Conservation (phyloP, 2,888 invertebrate genomes). For the Ptychoptera albimana region DNA sequence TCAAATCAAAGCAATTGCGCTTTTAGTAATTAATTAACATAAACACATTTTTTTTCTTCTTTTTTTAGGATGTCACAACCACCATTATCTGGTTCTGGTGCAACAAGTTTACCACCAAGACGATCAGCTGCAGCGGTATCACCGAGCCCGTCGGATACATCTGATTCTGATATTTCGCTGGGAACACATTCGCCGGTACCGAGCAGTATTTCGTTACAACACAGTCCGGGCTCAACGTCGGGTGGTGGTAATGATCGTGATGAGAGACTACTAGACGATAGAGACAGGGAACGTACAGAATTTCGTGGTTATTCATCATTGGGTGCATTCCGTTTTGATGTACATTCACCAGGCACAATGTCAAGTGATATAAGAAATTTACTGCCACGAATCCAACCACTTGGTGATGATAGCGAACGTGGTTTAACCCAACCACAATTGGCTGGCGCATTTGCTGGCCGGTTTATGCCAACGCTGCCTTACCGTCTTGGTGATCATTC, state of each 20-base stretch:
- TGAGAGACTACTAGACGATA: conserved; percentile 27
- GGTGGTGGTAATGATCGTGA: conserved; percentile 24
- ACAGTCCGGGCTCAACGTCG: conserved; percentile 30
- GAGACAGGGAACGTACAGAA: conserved; percentile 10
- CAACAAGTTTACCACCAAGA: conserved; percentile 15
- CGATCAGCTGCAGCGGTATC: conserved; percentile 26
- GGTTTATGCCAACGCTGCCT: conserved; percentile 30
- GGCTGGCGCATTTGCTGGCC: conserved; percentile 24
- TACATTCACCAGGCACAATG: conserved; percentile 12
- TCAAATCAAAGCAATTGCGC: background rate
- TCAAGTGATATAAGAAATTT: conserved; percentile 1
- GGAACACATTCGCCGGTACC: conserved; percentile 32
- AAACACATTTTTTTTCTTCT: too few relatives aligned
- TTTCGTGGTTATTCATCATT: conserved; percentile 10
- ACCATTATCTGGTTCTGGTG: conserved; percentile 2
- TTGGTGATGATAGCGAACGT: background rate
- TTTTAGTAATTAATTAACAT: background rate
- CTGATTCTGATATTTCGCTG: conserved; percentile 30
- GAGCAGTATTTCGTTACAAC: conserved; percentile 28
- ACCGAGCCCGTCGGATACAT: conserved; percentile 28
- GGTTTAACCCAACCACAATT: too few relatives aligned
- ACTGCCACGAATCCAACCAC: conserved; percentile 3
- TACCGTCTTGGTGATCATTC: conserved; percentile 13
- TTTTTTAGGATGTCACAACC: conserved; percentile 1
- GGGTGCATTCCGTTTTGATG: conserved; percentile 9